A percentile compares a stretch with the other conserved stretches of the same genome.
phyloP scores from a whole-genome alignment of 2,797 vertebrate genomes.

The Buphagus erythrorhynchus region DNA sequence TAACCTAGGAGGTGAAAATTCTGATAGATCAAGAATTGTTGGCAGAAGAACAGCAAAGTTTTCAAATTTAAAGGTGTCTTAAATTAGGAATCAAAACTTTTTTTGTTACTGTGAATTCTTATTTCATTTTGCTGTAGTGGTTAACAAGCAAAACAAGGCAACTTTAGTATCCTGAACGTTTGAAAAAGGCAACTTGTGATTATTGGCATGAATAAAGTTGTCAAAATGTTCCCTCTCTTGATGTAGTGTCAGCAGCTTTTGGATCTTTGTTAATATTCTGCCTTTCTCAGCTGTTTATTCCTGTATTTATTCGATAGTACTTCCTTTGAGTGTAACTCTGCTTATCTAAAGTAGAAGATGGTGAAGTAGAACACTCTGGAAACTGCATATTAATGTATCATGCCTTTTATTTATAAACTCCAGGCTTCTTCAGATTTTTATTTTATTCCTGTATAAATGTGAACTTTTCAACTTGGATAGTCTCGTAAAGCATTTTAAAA shows the following conservation, averaged over 20 bases:
- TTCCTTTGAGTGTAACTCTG: background rate
- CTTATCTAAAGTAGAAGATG: conserved; percentile 21
- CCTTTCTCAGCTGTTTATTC: conserved; percentile 27
- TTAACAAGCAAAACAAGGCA: background rate
- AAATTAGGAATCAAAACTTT: background rate
- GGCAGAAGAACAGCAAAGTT: background rate
- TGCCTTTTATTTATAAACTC: conserved; percentile 55
- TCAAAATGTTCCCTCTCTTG: conserved; percentile 44
- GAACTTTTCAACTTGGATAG: conserved; percentile 74
- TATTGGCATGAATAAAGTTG: conserved; percentile 16
- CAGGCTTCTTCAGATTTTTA: conserved; percentile 42
- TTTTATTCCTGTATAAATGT: conserved; percentile 64
- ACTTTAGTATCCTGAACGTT: background rate
- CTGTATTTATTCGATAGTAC: conserved; percentile 19
- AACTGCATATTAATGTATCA: conserved; percentile 31
- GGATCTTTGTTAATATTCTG: conserved; percentile 15
- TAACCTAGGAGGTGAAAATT: background rate
- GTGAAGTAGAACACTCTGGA: background rate
- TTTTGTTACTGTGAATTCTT: background rate
- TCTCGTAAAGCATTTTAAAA: background rate
- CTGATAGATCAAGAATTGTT: background rate
- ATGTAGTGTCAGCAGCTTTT: conserved; percentile 4
- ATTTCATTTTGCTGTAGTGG: background rate
- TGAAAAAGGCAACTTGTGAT: conserved; percentile 14
- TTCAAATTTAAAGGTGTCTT: background rate